phyloP scores from a whole-genome alignment of 2,888 invertebrate genomes.

The Latrodectus elegans region DNA sequence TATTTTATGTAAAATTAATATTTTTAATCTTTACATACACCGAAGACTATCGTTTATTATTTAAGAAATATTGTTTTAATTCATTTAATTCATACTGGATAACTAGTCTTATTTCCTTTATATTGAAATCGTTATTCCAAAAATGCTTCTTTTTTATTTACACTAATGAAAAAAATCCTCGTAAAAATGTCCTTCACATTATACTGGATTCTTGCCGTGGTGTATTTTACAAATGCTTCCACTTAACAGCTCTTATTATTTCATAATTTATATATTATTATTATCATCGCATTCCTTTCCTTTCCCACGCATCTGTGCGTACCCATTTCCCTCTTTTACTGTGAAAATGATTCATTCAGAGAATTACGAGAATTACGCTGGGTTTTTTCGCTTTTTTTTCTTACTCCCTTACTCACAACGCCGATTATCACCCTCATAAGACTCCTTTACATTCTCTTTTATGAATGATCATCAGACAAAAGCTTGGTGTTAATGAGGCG shows the following conservation, averaged over 20 bases:
- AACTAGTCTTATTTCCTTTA: no score
- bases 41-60: no score
- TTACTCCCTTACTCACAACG: not conserved
- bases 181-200: no score
- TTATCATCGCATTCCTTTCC: slow-evolving; percentile 10
- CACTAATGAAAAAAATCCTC: no score
- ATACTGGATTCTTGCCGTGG: no score
- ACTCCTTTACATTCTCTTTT: not conserved
- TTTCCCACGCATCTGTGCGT: slow-evolving; percentile 37
- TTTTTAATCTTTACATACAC: no score
- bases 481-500: not conserved
- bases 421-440: not conserved
- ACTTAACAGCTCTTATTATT: not conserved
- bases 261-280: not conserved
- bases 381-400: not conserved
- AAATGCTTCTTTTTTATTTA: no score
- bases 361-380: slow-evolving; percentile 25
- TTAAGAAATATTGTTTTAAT: no score
- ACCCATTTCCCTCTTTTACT: slow-evolving; percentile 9
- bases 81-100: no score
- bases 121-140: no score
- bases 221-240: not conserved
- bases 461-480: not conserved
- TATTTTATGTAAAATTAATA: no score
- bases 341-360: slow-evolving; percentile 33